Conservation (phyloP, 2,888 invertebrate species). For the Acanthopleura granulata region DNA sequence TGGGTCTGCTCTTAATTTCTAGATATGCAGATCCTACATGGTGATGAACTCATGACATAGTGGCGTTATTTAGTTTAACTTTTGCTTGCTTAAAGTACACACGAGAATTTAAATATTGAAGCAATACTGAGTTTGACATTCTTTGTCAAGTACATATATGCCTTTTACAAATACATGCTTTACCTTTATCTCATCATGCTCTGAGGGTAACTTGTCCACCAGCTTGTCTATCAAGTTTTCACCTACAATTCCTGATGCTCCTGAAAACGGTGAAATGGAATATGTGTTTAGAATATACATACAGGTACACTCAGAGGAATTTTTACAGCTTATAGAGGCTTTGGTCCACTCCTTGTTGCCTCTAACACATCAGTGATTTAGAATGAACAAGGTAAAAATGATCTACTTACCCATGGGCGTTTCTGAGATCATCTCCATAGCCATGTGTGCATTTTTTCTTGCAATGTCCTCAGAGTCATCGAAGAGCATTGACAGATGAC, state of each 20-base stretch:
- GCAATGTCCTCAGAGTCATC: slow-evolving; percentile 67
- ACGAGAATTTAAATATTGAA: too few species aligned
- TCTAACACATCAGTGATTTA: neutral
- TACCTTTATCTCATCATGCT: slow-evolving; percentile 67
- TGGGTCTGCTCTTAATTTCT: too few species aligned
- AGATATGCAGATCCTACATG: too few species aligned
- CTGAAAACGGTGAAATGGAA: slow-evolving; percentile 33
- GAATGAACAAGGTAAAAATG: neutral
- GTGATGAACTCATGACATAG: too few species aligned
- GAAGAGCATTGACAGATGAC: slow-evolving; percentile 63
- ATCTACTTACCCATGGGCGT: slow-evolving; percentile 58
- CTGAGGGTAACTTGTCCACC: slow-evolving; percentile 62
- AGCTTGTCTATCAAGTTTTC: slow-evolving; percentile 62
- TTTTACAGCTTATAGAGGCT: too few species aligned
- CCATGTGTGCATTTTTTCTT: slow-evolving; percentile 66
- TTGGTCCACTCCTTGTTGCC: too few species aligned
- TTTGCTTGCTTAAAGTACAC: too few species aligned
- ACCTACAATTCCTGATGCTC: slow-evolving; percentile 66
- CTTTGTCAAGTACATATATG: neutral
- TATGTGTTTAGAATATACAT: too few species aligned
- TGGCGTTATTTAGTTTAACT: too few species aligned
- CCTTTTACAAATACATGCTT: neutral
- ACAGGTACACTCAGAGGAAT: too few species aligned
- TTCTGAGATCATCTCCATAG: slow-evolving; percentile 68
- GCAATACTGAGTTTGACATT: too few species aligned